These are phyloP conservation scores for Babyrousa celebensis DNA, from an alignment of 2,797 vertebrate genomes.

Conservation along the genomic window DNA sequence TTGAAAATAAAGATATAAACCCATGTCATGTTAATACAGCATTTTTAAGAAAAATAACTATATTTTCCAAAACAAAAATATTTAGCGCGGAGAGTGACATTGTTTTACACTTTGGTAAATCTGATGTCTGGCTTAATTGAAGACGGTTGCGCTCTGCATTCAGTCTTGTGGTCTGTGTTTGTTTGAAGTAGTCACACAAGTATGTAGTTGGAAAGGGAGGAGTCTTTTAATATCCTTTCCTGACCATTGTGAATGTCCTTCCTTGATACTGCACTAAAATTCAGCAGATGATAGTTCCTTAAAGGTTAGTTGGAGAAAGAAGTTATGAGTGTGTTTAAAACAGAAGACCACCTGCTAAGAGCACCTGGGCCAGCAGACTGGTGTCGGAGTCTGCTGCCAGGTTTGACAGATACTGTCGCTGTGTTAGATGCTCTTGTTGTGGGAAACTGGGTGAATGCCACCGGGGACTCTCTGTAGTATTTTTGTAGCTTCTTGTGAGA, in stretches of 20 bases:
- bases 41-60: conserved; percentile 32
- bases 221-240: background rate
- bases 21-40: background rate
- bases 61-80: conserved; percentile 55
- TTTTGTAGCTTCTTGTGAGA: background rate
- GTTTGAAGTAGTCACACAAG: background rate
- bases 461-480: background rate
- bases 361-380: background rate
- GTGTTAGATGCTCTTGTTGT: accelerated
- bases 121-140: background rate
- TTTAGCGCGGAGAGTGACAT: background rate
- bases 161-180: background rate
- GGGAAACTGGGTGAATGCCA: background rate
- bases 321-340: background rate
- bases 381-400: background rate
- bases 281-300: background rate
- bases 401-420: background rate
- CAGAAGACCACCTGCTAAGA: background rate
- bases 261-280: background rate
- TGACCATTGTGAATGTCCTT: background rate
- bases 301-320: background rate
- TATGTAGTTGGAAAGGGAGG: background rate
- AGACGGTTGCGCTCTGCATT: background rate
- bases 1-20: background rate
- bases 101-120: conserved; percentile 30